Base-by-base conservation (phyloP, 2,113 vertebrate species). In the Vidua macroura region DNA sequence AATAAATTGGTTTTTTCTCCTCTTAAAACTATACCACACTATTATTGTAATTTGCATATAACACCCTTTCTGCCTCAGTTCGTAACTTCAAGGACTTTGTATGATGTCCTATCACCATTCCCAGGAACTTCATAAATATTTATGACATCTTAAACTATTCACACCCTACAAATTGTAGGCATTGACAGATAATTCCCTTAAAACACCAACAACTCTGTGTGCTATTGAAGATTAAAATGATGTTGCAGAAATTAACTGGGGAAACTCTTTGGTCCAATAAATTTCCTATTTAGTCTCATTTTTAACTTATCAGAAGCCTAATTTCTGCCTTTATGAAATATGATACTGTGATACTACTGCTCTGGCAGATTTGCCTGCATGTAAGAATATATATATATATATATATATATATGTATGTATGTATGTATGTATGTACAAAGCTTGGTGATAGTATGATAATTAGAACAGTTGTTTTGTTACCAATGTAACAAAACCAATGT, bases 91-190 rank as follows among this genome's bases (percentile, higher is more conserved):
- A 52, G 85, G 72, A 68, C n/a, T 94, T 52, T 25, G 15, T n/a
- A 28, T 51, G 39, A 75, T 60, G 60, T 79, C 62, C 46, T 70
- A 74, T 83, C 24, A 86, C 77, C 73, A 86, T 91, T 77, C 62
- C 63, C 64, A 77, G 72, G 83, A 82, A 85, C 58, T 90, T 81
- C 73, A 87, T 87, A 93, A 93, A 95, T 87, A 93, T 96, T 83
- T 77, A 93, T 28, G 27, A 52, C 76, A 56, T 80, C 84, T 83
- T 79, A 86, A 96, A 91, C 86, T 63, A 91, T 89, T 92, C 80
- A 87, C 51, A 66, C 66, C 66, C 64, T 89, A 84, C 80, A 92
- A 94, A 93, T 64, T 93, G 66, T 90, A 94, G 66, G 55, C 62
- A 58, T 15, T 79, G 86, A 75, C 68, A 83, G 76, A n/a, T 48